Conservation (phyloP, 2,113 vertebrate species). For the Pongo pygmaeus region DNA sequence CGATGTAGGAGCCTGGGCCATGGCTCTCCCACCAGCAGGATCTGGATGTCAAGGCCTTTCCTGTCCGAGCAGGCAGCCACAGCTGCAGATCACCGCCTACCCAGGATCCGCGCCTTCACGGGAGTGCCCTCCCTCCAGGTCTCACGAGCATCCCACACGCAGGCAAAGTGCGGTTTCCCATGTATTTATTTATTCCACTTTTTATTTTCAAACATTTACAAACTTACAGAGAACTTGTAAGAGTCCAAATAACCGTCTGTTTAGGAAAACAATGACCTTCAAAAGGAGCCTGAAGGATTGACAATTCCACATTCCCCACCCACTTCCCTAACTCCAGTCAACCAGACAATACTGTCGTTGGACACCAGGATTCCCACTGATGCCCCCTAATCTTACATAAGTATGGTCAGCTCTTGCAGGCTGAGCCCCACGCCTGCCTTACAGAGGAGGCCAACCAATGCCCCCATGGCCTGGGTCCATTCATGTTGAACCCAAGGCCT, state of each 20-base stretch:
- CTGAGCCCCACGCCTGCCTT: background rate
- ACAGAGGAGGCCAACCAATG: fast-evolving
- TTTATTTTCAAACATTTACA: slow-evolving; percentile 13
- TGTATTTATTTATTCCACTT: background rate
- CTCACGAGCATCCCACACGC: background rate
- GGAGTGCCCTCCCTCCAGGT: background rate
- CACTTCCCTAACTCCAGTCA: background rate
- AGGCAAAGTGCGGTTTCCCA: background rate
- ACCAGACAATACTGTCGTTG: background rate
- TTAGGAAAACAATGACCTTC: background rate
- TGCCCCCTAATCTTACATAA: background rate
- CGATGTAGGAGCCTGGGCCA: background rate
- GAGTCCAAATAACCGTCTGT: background rate
- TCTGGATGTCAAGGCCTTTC: background rate
- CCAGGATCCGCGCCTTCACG: background rate
- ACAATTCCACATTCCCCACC: background rate
- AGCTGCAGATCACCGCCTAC: background rate
- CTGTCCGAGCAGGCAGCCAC: background rate
- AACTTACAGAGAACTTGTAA: background rate
- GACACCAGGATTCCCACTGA: background rate
- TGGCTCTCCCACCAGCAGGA: background rate
- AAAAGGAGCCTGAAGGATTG: background rate
- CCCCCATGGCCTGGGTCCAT: background rate
- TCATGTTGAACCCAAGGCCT: background rate
- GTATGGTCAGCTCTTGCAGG: background rate